These are phyloP conservation scores for Cephus cinctus DNA, from an alignment of 1,140 invertebrate genomes.

Conservation along the genomic window DNA sequence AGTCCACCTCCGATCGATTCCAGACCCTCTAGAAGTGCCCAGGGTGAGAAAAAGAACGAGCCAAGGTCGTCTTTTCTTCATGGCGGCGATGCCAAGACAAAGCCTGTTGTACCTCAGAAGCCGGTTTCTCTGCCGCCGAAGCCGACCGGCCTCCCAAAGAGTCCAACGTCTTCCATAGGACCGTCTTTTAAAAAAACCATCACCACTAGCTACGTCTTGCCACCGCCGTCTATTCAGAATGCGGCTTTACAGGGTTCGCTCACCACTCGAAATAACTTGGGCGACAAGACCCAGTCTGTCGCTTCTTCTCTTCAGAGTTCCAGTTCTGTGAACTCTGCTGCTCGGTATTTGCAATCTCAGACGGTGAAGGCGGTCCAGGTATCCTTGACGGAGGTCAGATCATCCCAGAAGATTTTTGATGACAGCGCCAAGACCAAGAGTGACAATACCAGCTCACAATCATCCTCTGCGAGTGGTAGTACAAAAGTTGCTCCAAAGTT, in stretches of 20 bases:
- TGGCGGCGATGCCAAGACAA: constrained; percentile 48
- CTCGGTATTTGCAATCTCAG: too few species aligned
- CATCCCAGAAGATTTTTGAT: too few species aligned
- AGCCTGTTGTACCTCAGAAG: constrained; percentile 41
- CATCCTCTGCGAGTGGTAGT: not conserved
- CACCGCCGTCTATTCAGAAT: constrained; percentile 16
- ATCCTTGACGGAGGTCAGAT: too few species aligned
- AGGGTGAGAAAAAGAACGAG: constrained; percentile 52
- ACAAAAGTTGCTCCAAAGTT: not conserved
- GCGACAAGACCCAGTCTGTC: too few species aligned
- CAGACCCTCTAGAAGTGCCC: constrained; percentile 7
- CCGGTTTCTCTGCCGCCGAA: constrained; percentile 21
- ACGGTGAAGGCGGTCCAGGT: too few species aligned
- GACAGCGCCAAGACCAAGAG: too few species aligned
- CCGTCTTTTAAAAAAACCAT: constrained; percentile 12
- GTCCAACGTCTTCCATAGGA: not conserved
- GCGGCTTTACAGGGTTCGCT: not conserved
- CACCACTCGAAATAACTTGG: too few species aligned
- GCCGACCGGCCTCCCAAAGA: constrained; percentile 6
- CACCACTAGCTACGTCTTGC: constrained; percentile 11
- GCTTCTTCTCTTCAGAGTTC: too few species aligned
- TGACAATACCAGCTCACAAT: not conserved
- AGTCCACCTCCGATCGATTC: constrained; percentile 58
- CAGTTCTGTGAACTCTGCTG: too few species aligned
- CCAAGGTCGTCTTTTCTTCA: constrained; percentile 72